These are phyloP conservation scores for Acarapis woodi DNA, from an alignment of 1,140 invertebrate species.

Conservation along the genomic window DNA sequence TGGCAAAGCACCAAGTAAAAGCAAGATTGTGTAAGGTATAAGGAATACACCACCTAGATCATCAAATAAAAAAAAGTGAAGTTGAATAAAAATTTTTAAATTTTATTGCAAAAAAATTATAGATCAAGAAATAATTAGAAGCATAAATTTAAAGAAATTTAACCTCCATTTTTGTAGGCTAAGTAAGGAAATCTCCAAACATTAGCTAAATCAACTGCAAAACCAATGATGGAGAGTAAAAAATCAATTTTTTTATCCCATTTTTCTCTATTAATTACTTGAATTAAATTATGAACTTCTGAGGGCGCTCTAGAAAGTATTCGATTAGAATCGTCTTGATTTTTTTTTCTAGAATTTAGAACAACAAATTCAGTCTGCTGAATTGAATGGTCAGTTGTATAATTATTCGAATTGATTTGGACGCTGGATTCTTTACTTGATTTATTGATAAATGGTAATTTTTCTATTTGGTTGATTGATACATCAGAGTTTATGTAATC, in stretches of 20 bases:
- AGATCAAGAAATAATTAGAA: neutral
- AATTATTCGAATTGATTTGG: neutral
- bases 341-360: neutral
- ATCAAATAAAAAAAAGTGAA: neutral
- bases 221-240: slow-evolving; percentile 51
- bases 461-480: neutral
- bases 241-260: slow-evolving; percentile 56
- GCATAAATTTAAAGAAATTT: slow-evolving; percentile 16
- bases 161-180: slow-evolving; percentile 46
- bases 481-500: neutral
- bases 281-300: neutral
- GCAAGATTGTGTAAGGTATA: slow-evolving; percentile 26
- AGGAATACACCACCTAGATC: slow-evolving; percentile 23
- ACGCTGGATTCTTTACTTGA: neutral
- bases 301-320: too few species aligned
- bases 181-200: slow-evolving; percentile 53
- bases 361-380: neutral
- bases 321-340: neutral
- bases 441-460: neutral
- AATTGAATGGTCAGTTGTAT: neutral
- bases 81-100: neutral
- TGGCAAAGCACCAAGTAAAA: slow-evolving; percentile 25
- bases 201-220: slow-evolving; percentile 53
- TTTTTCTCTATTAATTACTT: slow-evolving; percentile 13
- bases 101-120: neutral